Percentiles rank a stretch among this genome's conserved stretches.
Conservation (phyloP, 1,140 invertebrate species). For the Semibalanus balanoides region DNA sequence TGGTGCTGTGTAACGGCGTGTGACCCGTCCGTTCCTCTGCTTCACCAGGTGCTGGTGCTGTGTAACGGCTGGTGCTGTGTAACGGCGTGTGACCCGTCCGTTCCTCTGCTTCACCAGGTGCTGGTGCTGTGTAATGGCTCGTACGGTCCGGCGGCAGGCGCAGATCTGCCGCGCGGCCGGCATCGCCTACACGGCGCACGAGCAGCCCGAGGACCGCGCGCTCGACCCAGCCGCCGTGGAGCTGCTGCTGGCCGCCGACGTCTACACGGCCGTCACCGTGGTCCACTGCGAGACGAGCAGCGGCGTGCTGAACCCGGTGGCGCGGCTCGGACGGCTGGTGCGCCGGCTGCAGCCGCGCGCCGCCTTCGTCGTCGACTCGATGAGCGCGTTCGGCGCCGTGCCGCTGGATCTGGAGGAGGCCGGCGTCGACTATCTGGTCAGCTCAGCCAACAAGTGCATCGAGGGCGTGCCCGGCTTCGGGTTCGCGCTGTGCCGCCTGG, state of each 20-base stretch:
- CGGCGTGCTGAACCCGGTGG: slow-evolving; percentile 36
- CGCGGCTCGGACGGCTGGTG: slow-evolving; percentile 30
- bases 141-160: slow-evolving; percentile 34
- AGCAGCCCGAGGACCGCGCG: slow-evolving; percentile 29
- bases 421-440: slow-evolving; percentile 33
- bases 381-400: slow-evolving; percentile 40
- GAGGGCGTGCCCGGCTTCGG: slow-evolving; percentile 39
- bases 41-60: too few species aligned
- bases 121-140: slow-evolving; percentile 36
- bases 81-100: too few species aligned
- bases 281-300: slow-evolving; percentile 39
- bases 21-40: too few species aligned
- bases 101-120: too few species aligned
- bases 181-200: slow-evolving; percentile 26
- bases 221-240: slow-evolving; percentile 25
- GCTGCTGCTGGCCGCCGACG: slow-evolving; percentile 16
- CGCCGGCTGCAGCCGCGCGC: slow-evolving; percentile 26
- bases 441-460: slow-evolving; percentile 40
- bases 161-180: slow-evolving; percentile 31
- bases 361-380: slow-evolving; percentile 37
- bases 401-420: slow-evolving; percentile 27
- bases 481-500: slow-evolving; percentile 31
- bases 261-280: slow-evolving; percentile 29
- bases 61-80: too few species aligned
- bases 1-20: too few species aligned